phyloP scores from a whole-genome alignment of 2,888 invertebrate species.

The Lysandra coridon region DNA sequence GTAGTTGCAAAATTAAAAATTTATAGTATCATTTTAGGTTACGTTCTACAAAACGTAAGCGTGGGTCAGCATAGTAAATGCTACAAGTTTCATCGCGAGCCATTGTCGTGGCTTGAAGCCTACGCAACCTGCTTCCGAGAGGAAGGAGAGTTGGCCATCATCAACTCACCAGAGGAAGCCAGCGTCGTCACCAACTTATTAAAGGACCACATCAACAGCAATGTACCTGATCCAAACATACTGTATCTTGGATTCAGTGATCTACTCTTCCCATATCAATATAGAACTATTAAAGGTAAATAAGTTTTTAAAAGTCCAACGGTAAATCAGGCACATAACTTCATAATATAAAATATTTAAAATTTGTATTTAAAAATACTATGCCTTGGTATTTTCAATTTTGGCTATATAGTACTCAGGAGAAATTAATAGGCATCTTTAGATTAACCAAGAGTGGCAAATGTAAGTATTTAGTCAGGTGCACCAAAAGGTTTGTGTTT shows the following conservation, averaged over 20 bases:
- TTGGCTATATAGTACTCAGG: too few species aligned
- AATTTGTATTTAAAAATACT: too few species aligned
- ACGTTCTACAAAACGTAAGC: constrained; percentile 43
- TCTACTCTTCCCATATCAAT: constrained; percentile 56
- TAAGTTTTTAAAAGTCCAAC: background rate
- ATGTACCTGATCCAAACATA: constrained; percentile 53
- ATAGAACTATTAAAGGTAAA: constrained; percentile 54
- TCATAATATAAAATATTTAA: background rate
- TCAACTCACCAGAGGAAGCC: constrained; percentile 56
- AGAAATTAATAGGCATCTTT: too few species aligned
- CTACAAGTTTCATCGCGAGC: constrained; percentile 55
- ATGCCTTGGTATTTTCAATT: too few species aligned
- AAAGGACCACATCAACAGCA: constrained; percentile 50
- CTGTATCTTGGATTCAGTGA: constrained; percentile 58
- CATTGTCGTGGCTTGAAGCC: constrained; percentile 56
- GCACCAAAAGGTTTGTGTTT: too few species aligned
- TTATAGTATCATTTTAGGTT: constrained; percentile 43
- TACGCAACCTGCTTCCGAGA: constrained; percentile 53
- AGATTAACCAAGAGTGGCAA: too few species aligned
- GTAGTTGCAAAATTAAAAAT: background rate
- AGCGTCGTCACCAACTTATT: constrained; percentile 50
- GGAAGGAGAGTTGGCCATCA: constrained; percentile 52
- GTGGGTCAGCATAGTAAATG: constrained; percentile 48
- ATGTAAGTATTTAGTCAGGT: too few species aligned
- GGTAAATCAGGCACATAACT: background rate